phyloP scores from a whole-genome alignment of 2,888 invertebrate genomes.

The Aphrophora alni region DNA sequence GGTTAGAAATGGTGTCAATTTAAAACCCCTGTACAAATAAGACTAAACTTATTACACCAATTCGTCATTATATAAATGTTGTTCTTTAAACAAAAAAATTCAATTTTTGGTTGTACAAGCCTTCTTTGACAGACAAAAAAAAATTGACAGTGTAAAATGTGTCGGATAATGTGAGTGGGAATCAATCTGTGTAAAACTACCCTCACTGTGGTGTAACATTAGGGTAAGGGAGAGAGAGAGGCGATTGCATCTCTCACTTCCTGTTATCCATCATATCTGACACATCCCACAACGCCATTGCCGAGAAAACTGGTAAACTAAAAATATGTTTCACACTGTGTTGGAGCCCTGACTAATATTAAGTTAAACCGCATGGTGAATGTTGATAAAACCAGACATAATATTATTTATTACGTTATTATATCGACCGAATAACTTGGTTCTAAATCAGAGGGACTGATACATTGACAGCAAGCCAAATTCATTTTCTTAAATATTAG shows the following conservation, averaged over 20 bases:
- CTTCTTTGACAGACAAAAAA: too few species aligned
- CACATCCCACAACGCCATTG: background rate
- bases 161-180: background rate
- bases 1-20: too few species aligned
- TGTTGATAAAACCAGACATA: background rate
- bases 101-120: too few species aligned
- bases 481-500: too few species aligned
- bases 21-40: too few species aligned
- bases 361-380: background rate
- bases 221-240: background rate
- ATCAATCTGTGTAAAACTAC: slow-evolving; percentile 2
- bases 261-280: slow-evolving; percentile 1
- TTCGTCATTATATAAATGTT: too few species aligned
- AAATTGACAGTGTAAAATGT: too few species aligned
- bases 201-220: background rate
- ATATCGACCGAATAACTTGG: background rate
- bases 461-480: too few species aligned
- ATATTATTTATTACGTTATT: background rate
- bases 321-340: background rate
- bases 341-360: background rate
- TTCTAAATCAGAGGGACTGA: too few species aligned
- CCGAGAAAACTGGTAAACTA: background rate
- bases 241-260: background rate
- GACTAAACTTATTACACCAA: too few species aligned
- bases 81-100: too few species aligned